phyloP scores from a whole-genome alignment of 2,888 invertebrate genomes.

The Spodoptera exigua region DNA sequence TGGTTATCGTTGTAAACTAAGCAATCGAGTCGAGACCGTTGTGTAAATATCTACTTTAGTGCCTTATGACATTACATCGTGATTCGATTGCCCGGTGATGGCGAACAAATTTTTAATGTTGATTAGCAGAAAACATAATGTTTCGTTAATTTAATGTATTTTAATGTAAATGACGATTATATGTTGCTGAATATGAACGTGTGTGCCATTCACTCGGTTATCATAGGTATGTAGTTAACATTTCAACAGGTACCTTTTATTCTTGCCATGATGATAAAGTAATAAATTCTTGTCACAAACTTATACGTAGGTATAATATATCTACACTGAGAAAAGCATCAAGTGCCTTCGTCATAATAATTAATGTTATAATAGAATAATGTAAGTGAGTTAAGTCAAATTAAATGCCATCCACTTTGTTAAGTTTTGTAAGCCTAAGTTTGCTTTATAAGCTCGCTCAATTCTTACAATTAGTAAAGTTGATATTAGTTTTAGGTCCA shows the following conservation, averaged over 20 bases:
- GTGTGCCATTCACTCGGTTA: constrained; percentile 88
- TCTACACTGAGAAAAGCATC: constrained; percentile 80
- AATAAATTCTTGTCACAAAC: constrained; percentile 88
- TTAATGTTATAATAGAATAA: constrained; percentile 79
- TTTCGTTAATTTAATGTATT: constrained; percentile 66
- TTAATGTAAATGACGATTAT: constrained; percentile 71
- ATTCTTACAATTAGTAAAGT: constrained; percentile 85
- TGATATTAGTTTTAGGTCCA: constrained; percentile 79
- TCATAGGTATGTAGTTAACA: constrained; percentile 85
- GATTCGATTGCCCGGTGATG: constrained; percentile 76
- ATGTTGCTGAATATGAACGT: constrained; percentile 79
- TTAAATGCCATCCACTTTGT: constrained; percentile 89
- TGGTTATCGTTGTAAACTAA: constrained; percentile 69
- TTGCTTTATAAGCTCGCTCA: constrained; percentile 88
- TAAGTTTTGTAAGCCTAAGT: constrained; percentile 87
- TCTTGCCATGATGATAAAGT: constrained; percentile 89
- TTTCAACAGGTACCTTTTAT: constrained; percentile 89
- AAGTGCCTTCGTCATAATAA: constrained; percentile 87
- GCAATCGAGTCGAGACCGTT: constrained; percentile 71
- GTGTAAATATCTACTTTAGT: constrained; percentile 84
- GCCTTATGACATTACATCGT: constrained; percentile 81
- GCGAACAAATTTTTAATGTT: constrained; percentile 70
- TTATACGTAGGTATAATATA: constrained; percentile 72
- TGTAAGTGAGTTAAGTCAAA: constrained; percentile 89
- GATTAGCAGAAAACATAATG: constrained; percentile 62